Conservation (phyloP, 2,888 invertebrate genomes). For the Himalopsyche tibetana region DNA sequence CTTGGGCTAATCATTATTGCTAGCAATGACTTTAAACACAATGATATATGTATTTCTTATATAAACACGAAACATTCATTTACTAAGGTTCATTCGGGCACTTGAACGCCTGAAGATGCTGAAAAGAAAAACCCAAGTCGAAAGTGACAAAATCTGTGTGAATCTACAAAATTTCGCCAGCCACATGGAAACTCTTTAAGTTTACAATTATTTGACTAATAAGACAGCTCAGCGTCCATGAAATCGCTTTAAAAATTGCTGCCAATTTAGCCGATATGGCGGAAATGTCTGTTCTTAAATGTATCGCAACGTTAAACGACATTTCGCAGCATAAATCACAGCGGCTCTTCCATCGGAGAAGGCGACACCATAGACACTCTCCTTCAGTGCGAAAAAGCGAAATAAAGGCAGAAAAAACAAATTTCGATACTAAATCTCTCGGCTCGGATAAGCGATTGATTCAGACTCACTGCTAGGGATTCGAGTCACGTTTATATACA, state of each 20-base stretch:
- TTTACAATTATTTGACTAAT: no score
- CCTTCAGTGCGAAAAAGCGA: slow-evolving; percentile 17
- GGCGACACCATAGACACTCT: background rate
- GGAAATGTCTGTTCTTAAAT: slow-evolving; percentile 6
- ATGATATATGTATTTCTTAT: no score
- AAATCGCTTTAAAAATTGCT: background rate
- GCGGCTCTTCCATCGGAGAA: background rate
- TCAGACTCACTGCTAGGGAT: slow-evolving; percentile 54
- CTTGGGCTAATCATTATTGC: no score
- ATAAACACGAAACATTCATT: no score
- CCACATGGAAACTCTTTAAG: no score
- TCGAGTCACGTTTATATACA: slow-evolving; percentile 62
- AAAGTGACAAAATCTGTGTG: no score
- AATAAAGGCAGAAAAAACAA: slow-evolving; percentile 55
- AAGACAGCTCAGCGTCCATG: background rate
- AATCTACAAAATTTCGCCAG: no score
- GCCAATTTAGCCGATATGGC: slow-evolving; percentile 4
- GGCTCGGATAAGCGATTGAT: slow-evolving; percentile 62
- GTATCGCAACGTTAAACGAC: slow-evolving; percentile 25
- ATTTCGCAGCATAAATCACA: slow-evolving; percentile 13
- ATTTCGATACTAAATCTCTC: slow-evolving; percentile 62
- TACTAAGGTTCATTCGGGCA: no score
- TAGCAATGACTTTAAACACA: no score
- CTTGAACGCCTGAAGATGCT: no score
- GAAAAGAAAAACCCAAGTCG: no score